Evolutionary conservation across 2,113 vertebrate genomes (phyloP).

Genomic region (Raja brachyura): DNA sequence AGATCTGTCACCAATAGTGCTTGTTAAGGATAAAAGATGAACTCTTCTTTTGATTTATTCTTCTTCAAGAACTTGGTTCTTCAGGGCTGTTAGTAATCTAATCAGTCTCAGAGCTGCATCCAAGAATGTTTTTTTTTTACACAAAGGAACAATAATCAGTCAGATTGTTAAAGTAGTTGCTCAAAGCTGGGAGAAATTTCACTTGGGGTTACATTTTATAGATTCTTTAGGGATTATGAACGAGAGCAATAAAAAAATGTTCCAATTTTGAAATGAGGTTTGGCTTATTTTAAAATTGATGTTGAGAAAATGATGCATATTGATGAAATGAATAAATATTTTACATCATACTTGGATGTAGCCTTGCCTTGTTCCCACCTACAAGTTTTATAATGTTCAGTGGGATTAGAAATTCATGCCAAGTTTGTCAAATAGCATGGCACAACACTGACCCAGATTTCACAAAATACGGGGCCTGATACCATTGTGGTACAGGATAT

Average conservation of each 20-base stretch:
- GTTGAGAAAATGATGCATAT: neutral
- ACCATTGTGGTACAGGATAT: neutral
- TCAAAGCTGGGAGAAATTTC: slow-evolving; percentile 15
- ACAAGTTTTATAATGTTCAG: neutral
- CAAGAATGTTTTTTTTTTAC: neutral
- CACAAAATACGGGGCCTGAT: neutral
- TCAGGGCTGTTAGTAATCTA: neutral
- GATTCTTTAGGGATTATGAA: neutral
- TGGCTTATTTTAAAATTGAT: neutral
- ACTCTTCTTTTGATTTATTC: slow-evolving; percentile 5
- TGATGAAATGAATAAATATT: slow-evolving; percentile 29
- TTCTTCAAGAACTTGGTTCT: neutral
- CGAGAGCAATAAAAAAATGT: neutral
- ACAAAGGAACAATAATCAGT: slow-evolving; percentile 27
- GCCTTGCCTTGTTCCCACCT: neutral
- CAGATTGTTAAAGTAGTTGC: neutral
- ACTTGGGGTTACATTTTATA: slow-evolving; percentile 1
- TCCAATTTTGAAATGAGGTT: neutral
- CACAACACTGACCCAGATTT: neutral
- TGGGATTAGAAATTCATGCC: neutral
- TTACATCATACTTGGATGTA: neutral
- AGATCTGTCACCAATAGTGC: slow-evolving; percentile 25
- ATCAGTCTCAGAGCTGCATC: neutral
- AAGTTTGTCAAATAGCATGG: neutral
- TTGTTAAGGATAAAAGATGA: slow-evolving; percentile 29